These are phyloP conservation scores for Agriopis marginaria DNA, from an alignment of 2,888 invertebrate species.

Conservation along the genomic window DNA sequence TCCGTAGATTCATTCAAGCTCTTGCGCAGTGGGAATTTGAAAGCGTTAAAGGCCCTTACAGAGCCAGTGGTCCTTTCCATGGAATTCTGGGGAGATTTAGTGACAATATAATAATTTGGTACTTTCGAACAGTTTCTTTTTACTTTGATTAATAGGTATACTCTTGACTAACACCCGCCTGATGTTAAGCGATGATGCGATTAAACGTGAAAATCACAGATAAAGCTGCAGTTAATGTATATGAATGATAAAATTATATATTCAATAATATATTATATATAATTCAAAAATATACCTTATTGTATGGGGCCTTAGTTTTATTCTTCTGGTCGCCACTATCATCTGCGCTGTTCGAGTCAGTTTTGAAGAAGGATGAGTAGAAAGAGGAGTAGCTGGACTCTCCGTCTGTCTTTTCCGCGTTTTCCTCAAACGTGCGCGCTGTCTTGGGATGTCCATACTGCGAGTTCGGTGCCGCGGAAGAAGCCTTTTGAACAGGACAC, in stretches of 20 bases:
- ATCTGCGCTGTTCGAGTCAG: slow-evolving; percentile 83
- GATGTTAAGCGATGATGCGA: too few relatives aligned
- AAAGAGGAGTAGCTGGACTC: slow-evolving; percentile 89
- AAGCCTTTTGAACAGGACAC: slow-evolving; percentile 53
- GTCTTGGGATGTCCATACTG: slow-evolving; percentile 29
- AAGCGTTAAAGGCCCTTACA: background rate
- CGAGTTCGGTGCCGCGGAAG: slow-evolving; percentile 24
- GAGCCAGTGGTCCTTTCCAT: slow-evolving; percentile 3
- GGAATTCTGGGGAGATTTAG: slow-evolving; percentile 41
- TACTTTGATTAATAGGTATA: too few relatives aligned
- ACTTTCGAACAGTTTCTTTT: too few relatives aligned
- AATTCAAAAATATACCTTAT: slow-evolving; percentile 6
- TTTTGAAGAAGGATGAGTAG: slow-evolving; percentile 90
- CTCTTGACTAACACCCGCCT: too few relatives aligned
- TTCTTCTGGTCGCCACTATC: slow-evolving; percentile 66
- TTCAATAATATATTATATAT: background rate
- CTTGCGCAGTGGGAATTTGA: background rate
- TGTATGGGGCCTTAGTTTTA: slow-evolving; percentile 21
- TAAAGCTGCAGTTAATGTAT: too few relatives aligned
- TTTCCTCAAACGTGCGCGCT: slow-evolving; percentile 54
- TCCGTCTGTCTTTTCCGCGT: slow-evolving; percentile 67
- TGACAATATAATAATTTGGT: too few relatives aligned
- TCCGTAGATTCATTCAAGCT: slow-evolving; percentile 76
- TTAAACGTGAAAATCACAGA: too few relatives aligned
- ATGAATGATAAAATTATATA: too few relatives aligned